Evolutionary conservation across 1,140 invertebrate genomes (phyloP).

Genomic region (Ooceraea biroi): DNA sequence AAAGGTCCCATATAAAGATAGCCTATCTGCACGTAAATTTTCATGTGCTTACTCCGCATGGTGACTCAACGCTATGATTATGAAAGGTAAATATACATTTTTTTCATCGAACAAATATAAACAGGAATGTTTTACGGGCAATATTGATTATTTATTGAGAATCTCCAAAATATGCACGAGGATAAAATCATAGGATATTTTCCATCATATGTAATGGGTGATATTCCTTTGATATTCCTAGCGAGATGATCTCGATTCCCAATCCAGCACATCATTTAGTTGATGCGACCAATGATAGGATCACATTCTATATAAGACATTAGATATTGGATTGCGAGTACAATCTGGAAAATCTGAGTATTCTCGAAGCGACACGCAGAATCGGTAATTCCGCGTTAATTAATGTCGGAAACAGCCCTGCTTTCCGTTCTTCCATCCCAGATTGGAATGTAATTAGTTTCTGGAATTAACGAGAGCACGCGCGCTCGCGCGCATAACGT

Average conservation of each 20-base stretch:
- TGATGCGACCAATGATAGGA: not conserved
- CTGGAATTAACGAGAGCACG: constrained; percentile 26
- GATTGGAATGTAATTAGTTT: constrained; percentile 72
- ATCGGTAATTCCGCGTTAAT: constrained; percentile 65
- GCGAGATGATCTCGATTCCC: not conserved
- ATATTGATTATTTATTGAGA: not conserved
- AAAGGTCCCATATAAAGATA: constrained; percentile 33
- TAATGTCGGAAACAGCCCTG: constrained; percentile 47
- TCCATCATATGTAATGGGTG: not conserved
- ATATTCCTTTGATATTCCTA: not conserved
- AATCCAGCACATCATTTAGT: not conserved
- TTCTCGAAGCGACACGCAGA: constrained; percentile 28
- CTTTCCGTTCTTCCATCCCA: constrained; percentile 6
- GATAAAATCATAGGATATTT: constrained; percentile 3
- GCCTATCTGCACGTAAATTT: constrained; percentile 22
- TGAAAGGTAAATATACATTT: not conserved
- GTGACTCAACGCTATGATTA: constrained; percentile 15
- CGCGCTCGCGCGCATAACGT: no score
- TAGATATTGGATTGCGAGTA: not conserved
- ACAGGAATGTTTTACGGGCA: not conserved
- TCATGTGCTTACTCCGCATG: constrained; percentile 7
- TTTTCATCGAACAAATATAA: not conserved
- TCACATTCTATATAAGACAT: constrained; percentile 7
- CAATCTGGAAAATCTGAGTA: constrained; percentile 56
- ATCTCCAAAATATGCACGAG: not conserved